Evolutionary conservation across 2,888 invertebrate genomes (phyloP), one percentile per base, ranked within the genome.

Genomic region (Cordilura impudica): DNA sequence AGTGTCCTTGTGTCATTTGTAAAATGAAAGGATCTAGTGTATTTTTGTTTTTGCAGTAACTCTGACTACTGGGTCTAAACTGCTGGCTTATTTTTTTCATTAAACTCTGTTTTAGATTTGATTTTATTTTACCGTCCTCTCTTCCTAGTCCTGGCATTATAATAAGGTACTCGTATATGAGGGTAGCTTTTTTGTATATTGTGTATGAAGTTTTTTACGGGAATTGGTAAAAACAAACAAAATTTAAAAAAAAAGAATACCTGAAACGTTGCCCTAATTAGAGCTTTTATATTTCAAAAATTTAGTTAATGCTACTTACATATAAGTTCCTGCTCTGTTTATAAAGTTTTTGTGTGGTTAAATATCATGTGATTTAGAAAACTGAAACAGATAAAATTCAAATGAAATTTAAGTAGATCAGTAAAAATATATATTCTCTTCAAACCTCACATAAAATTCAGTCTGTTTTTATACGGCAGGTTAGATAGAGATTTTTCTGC

Each of bases 361-460:
- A 69, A 65, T 78, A 69, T 73, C 23, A 63, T 69, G 51, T 43
- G 61, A 18, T 63, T 63, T 72, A 4, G n/a, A 26, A 51, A 14
- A 23, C 21, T 19, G 65, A 35, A 10, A 49, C 61, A 73, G 63
- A 69, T 78, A 78, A 78, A 78, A 78, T 58, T 69, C 51, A 73
- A 73, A 78, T 73, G 56, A 73, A 51, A 73, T 67, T 73, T 65
- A 65, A 73, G 63, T 69, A 60, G 72, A 69, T 61, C 21, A 18
- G n/a, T n/a, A n/a, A n/a, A n/a, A n/a, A n/a, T n/a, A n/a, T n/a
- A n/a, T n/a, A n/a, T n/a, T n/a, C n/a, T n/a, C n/a, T n/a, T n/a
- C n/a, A n/a, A n/a, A n/a, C n/a, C n/a, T n/a, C n/a, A n/a, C n/a
- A n/a, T n/a, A n/a, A n/a, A n/a, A n/a, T n/a, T n/a, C n/a, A n/a